Evolutionary conservation across 2,888 invertebrate species (phyloP).

Genomic region (Agonopterix subpropinquella): DNA sequence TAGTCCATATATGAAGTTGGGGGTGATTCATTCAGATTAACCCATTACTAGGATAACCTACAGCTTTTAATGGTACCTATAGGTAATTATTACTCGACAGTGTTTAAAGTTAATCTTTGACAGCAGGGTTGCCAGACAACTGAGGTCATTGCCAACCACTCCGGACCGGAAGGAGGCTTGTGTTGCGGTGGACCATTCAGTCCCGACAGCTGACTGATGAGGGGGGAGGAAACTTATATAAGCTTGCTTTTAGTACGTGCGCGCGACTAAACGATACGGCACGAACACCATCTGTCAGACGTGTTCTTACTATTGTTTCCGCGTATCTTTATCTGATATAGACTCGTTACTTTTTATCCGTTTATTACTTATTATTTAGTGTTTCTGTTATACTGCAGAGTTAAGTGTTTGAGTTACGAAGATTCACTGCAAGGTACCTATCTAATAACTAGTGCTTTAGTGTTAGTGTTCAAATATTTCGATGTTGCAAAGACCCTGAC

Average conservation of each 20-base stretch:
- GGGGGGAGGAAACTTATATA: constrained; percentile 22
- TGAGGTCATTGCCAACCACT: constrained; percentile 34
- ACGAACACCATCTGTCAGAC: constrained; percentile 4
- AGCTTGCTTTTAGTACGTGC: constrained; percentile 12
- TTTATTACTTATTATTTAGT: no score
- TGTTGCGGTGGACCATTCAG: constrained; percentile 5
- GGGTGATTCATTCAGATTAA: no score
- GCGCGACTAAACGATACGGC: constrained; percentile 13
- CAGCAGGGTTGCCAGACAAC: constrained; percentile 18
- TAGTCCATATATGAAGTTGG: no score
- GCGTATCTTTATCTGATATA: no score
- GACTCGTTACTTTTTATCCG: no score
- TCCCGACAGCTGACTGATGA: constrained; percentile 18
- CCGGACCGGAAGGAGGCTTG: constrained; percentile 30
- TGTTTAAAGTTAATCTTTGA: constrained; percentile 9
- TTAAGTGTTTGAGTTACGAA: no score
- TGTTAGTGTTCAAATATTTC: not conserved
- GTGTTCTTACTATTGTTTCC: not conserved
- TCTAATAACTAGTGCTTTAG: not conserved
- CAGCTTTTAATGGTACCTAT: not conserved
- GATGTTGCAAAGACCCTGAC: no score
- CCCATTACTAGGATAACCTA: no score
- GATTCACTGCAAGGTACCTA: no score
- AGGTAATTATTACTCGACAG: not conserved
- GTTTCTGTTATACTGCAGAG: no score